Evolutionary conservation across 2,888 invertebrate species (phyloP).

Genomic region (Tetrapedia diversipes): DNA sequence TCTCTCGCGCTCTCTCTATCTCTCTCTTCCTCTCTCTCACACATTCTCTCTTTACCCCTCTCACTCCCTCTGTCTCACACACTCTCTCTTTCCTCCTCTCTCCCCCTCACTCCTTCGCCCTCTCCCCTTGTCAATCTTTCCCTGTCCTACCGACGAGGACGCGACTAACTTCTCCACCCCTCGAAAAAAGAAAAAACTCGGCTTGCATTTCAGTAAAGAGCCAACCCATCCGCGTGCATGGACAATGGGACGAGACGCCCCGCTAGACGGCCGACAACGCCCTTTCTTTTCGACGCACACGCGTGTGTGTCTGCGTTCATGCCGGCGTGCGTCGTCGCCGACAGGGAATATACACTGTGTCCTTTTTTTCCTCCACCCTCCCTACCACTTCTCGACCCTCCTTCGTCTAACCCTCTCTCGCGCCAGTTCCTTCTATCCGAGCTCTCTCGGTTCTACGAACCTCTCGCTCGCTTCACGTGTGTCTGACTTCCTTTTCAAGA

Average conservation of each 20-base stretch:
- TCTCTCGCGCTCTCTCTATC: too few species aligned
- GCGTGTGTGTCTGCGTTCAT: conserved; percentile 61
- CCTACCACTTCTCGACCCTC: conserved; percentile 22
- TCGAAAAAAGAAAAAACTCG: conserved; percentile 64
- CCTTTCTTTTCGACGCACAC: conserved; percentile 67
- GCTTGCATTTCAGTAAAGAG: conserved; percentile 75
- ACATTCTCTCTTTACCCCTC: too few species aligned
- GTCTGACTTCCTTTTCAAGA: conserved; percentile 57
- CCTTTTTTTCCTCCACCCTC: conserved; percentile 27
- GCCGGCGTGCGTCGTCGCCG: conserved; percentile 50
- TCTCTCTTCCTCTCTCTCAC: too few species aligned
- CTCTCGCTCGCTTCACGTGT: conserved; percentile 46
- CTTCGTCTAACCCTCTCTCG: background rate
- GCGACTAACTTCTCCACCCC: conserved; percentile 53
- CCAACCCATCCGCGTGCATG: conserved; percentile 73
- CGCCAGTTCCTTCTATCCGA: background rate
- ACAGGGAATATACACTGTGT: conserved; percentile 47
- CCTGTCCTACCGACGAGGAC: conserved; percentile 10
- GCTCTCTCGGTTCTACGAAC: background rate
- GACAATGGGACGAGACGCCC: conserved; percentile 75
- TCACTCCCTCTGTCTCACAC: too few species aligned
- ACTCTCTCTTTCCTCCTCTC: conserved; percentile 13
- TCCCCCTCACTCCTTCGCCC: background rate
- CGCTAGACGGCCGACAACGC: conserved; percentile 73
- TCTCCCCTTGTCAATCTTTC: background rate